Evolutionary conservation across 2,888 invertebrate species (phyloP), one percentile per base, ranked within the genome.

Genomic region (Polia nebulosa): DNA sequence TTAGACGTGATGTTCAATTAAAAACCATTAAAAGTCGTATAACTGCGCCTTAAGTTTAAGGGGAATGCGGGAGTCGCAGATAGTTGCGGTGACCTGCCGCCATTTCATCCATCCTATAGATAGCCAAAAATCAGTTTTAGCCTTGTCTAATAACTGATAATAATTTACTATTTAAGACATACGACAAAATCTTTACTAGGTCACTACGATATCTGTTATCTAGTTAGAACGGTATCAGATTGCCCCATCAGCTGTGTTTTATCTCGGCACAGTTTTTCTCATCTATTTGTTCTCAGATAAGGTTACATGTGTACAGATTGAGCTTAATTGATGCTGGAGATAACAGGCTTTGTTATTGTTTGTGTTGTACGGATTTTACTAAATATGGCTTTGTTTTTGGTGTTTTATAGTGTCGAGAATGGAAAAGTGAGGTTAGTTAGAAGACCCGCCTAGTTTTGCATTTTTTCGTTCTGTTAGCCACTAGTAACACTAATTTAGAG

Each of bases 191-290:
- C 27, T 57, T 56, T 34, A 79, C 60, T 79, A 61, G 62, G 59
- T 45, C 71, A 63, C 53, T 34, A 52, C 44, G 15, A 34, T 59
- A 61, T 56, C 70, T 41, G 56, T 47, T 47, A 52, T 80, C 36
- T 59, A 57, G 51, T 5, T 32, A n/a, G 3, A 49, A 52, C 39
- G 20, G 27, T 76, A 80, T 63, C 70, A 51, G 17, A 58, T 66
- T 72, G 41, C 65, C 32, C 51, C 72, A 77, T 71, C 77, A 80
- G 77, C 77, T 76, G 80, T 64, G 60, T 20, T 7, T 81, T 79
- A 79, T 76, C 79, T 47, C 11, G 76, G 36, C 71, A 81, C 55
- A 76, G 70, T 68, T 76, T 81, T 63, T 60, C 72, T 69, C 59
- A 32, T 68, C 56, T 80, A 71, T 80, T 72, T 72, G 58, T 27